Conservation (phyloP, 2,113 vertebrate genomes). For the Vicugna pacos region DNA sequence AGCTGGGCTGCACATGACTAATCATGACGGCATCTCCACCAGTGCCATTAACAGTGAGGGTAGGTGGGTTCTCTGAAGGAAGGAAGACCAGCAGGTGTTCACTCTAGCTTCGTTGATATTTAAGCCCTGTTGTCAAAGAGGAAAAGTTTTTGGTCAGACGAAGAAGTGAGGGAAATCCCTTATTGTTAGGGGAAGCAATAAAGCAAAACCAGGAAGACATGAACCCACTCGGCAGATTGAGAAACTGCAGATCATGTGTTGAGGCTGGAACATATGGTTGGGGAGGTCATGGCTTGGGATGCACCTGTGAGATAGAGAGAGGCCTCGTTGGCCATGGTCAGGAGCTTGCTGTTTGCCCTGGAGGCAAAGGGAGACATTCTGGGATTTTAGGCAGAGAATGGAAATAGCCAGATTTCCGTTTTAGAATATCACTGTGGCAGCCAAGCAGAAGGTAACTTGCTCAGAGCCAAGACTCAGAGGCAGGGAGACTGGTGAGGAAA, state of each 20-base stretch:
- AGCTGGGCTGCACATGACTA: neutral
- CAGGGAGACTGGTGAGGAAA: neutral
- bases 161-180: neutral
- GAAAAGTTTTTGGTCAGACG: neutral
- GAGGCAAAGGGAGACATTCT: neutral
- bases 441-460: neutral
- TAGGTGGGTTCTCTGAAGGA: neutral
- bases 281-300: neutral
- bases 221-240: neutral
- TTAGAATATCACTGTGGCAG: neutral
- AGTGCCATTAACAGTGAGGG: neutral
- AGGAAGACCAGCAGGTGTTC: neutral
- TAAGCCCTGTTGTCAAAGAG: neutral
- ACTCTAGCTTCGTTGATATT: constrained; percentile 15
- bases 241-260: neutral
- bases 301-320: neutral
- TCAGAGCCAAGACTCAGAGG: neutral
- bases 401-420: constrained; percentile 1
- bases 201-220: neutral
- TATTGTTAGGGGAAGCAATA: constrained; percentile 8
- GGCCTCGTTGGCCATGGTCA: neutral
- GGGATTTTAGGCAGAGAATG: neutral
- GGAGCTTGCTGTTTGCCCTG: neutral
- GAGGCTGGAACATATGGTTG: neutral
- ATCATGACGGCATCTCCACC: neutral